Evolutionary conservation across 2,113 vertebrate species (phyloP), one percentile per base, ranked within the genome.

Genomic region (Chlorocebus sabaeus): DNA sequence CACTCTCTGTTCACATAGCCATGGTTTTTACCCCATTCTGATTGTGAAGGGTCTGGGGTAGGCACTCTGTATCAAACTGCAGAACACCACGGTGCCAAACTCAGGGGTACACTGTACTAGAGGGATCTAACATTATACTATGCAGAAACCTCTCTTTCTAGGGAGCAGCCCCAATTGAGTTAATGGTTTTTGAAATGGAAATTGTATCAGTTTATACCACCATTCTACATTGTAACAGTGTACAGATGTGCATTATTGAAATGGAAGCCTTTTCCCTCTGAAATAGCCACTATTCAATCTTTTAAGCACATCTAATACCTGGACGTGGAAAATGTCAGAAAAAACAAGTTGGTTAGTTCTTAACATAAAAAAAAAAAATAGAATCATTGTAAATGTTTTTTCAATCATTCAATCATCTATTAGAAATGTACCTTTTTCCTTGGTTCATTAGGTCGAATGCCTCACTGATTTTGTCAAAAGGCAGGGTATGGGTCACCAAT

Each of bases 391-490:
- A n/a, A 95, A 93, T 1, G 4, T 35, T 90, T 96, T 91, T 55
- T 72, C 78, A 57, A 50, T 20, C 8, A 52, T 81, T 48, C 30
- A 80, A 6, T 50, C 17, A 59, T 81, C 20, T 84, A 9, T 61
- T 96, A 38, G 16, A 70, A 59, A 88, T 61, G 61, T 98, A 99
- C 99, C 99, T 99, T 98, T 98, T 98, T 64, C 98, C 96, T 30
- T 97, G 88, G 75, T 98, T 98, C 98, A 99, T 98, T 93, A 99
- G 95, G n/a, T 99, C 98, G 97, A 99, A 98, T 88, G 98, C 99
- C 5, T 99, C 98, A 76, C 98, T 99, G 97, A 99, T 92, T 96
- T 99, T 98, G 32, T 99, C 98, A 97, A 99, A 97, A 89, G 98
- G 97, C 98, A 99, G 97, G 10, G 96, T 98, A 68, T 99, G 98